Evolutionary conservation across 1,140 invertebrate species (phyloP).

Genomic region (Vollenhovia emeryi): DNA sequence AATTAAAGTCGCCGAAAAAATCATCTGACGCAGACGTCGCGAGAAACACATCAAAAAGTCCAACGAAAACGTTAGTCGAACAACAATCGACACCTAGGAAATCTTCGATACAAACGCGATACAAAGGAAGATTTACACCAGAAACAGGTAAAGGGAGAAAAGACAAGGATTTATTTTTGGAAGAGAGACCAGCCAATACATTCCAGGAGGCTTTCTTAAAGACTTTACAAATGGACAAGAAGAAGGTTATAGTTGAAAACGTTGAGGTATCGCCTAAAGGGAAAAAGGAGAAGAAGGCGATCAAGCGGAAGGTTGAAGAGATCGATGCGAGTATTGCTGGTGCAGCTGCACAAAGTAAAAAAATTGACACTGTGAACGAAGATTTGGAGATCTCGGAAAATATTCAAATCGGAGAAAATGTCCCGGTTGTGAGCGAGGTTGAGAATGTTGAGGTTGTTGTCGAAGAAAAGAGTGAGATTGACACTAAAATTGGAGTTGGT

Average conservation of each 20-base stretch:
- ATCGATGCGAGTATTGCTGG: not conserved
- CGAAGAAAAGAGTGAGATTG: conserved; percentile 64
- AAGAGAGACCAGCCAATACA: conserved; percentile 74
- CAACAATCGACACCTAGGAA: conserved; percentile 47
- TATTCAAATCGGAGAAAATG: conserved; percentile 42
- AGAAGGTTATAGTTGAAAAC: conserved; percentile 53
- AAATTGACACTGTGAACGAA: conserved; percentile 9
- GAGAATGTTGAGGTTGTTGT: conserved; percentile 71
- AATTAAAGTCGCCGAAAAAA: not conserved
- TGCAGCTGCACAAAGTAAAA: not conserved
- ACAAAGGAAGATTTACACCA: conserved; percentile 73
- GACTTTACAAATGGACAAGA: conserved; percentile 77
- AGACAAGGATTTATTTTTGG: conserved; percentile 61
- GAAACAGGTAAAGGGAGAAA: conserved; percentile 72
- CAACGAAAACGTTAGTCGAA: conserved; percentile 17
- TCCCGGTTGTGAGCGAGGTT: conserved; percentile 64
- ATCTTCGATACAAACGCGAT: conserved; percentile 66
- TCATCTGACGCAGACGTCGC: not conserved
- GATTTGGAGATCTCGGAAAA: not conserved
- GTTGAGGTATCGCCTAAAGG: conserved; percentile 36
- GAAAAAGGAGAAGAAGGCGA: conserved; percentile 52
- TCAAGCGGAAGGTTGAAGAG: conserved; percentile 59
- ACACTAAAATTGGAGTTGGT: conserved; percentile 59
- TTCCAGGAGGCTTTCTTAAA: conserved; percentile 80
- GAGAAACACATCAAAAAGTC: not conserved